Conservation (phyloP, 2,888 invertebrate species). For the Philopedon plagiatum region DNA sequence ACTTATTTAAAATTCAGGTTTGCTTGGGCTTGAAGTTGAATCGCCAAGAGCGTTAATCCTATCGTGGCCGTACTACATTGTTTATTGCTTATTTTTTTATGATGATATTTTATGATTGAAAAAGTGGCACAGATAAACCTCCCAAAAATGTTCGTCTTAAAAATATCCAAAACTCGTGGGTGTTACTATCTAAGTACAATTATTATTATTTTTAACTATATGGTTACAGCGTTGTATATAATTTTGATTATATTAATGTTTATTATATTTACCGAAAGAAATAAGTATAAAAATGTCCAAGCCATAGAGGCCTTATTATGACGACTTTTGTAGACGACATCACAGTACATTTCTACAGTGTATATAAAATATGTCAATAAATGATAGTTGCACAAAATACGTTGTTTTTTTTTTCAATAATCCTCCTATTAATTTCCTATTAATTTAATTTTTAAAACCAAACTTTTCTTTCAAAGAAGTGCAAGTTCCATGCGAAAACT, state of each 20-base stretch:
- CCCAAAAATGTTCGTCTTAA: too few relatives aligned
- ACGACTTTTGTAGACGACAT: slow-evolving; percentile 60
- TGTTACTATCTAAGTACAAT: slow-evolving; percentile 40
- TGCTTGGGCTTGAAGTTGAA: too few relatives aligned
- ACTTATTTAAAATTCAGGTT: too few relatives aligned
- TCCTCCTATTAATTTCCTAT: too few relatives aligned
- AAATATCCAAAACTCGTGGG: neutral
- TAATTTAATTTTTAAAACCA: too few relatives aligned
- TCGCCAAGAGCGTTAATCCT: too few relatives aligned
- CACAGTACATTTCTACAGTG: slow-evolving; percentile 56
- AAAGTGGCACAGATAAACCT: too few relatives aligned
- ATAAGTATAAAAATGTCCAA: slow-evolving; percentile 63
- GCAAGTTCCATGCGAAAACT: too few relatives aligned
- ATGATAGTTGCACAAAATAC: slow-evolving; percentile 44
- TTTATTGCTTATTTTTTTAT: too few relatives aligned
- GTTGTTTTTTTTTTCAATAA: slow-evolving; percentile 27
- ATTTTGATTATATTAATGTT: slow-evolving; percentile 40
- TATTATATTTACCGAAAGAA: slow-evolving; percentile 41
- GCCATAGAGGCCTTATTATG: slow-evolving; percentile 67
- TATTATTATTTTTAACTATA: slow-evolving; percentile 34
- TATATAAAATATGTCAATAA: slow-evolving; percentile 52
- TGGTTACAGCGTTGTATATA: slow-evolving; percentile 33
- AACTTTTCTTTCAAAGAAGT: too few relatives aligned
- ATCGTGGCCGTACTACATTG: too few relatives aligned
- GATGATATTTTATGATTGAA: too few relatives aligned